Conservation (phyloP, 2,113 vertebrate genomes). For the Chlorocebus sabaeus region DNA sequence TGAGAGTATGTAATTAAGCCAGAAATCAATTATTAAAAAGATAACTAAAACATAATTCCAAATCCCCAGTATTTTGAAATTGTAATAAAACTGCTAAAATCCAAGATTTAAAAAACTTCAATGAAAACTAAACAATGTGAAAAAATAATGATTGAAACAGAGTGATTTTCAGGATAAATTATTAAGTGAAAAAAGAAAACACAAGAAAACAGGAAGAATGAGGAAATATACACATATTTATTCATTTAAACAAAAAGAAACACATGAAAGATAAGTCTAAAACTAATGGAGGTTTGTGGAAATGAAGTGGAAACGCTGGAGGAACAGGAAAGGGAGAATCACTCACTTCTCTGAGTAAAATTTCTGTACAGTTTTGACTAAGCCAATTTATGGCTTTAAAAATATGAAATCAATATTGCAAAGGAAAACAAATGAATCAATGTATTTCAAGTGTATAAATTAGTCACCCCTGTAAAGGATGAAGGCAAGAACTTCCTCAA, state of each 20-base stretch:
- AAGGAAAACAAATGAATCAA: neutral
- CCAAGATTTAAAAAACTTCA: neutral
- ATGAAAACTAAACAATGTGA: neutral
- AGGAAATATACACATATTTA: neutral
- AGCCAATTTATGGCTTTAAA: neutral
- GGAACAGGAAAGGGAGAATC: neutral
- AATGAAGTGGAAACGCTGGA: neutral
- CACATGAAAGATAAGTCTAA: neutral
- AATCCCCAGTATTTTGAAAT: neutral
- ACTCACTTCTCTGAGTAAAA: neutral
- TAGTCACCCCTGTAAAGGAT: neutral
- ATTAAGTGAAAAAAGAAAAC: neutral
- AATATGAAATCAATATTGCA: neutral
- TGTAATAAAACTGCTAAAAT: neutral
- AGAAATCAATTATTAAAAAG: neutral
- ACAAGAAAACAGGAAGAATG: neutral
- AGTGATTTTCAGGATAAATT: neutral
- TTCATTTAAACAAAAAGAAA: neutral
- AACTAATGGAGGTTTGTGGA: neutral
- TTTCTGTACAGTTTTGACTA: neutral
- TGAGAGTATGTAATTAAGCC: neutral
- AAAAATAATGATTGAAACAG: neutral
- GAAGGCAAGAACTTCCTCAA: neutral
- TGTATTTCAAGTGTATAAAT: neutral
- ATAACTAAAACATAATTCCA: neutral